Percentiles rank a stretch among this genome's conserved stretches.
Evolutionary conservation across 2,113 vertebrate species (phyloP).

Genomic region (Gopherus flavomarginatus): DNA sequence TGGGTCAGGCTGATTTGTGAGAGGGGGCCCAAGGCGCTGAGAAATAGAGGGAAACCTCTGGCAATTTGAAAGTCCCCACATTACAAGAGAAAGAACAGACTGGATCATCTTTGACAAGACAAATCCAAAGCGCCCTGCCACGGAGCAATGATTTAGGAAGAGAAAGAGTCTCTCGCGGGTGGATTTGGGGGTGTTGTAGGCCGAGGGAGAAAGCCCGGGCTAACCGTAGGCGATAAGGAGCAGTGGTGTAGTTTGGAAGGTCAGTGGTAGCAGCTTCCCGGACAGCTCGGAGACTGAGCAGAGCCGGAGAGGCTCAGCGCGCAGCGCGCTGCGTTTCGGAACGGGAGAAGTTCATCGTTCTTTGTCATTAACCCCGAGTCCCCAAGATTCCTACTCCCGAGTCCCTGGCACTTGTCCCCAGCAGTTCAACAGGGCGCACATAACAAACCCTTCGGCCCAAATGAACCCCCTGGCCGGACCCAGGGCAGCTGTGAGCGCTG

Average conservation of each 20-base stretch:
- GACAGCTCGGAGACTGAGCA: too few species aligned
- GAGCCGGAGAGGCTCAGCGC: neutral
- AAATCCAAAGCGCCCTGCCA: neutral
- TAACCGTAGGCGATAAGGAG: too few species aligned
- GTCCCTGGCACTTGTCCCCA: neutral
- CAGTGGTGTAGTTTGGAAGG: neutral
- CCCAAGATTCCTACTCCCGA: neutral
- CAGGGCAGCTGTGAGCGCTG: neutral
- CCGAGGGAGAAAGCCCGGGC: neutral
- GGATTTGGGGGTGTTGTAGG: neutral
- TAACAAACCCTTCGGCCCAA: neutral
- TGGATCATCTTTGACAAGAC: neutral
- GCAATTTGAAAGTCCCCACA: neutral
- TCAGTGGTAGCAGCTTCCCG: too few species aligned
- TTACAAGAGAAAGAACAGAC: neutral
- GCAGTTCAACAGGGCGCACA: neutral
- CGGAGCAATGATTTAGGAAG: neutral
- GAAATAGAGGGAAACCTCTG: neutral
- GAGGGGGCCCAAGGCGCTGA: neutral
- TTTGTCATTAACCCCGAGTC: neutral
- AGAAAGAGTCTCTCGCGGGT: neutral
- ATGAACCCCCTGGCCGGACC: neutral
- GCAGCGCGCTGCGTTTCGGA: too few species aligned
- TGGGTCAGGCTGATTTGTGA: neutral
- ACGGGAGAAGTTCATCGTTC: accelerated